These are phyloP conservation scores for Hofmannophila pseudospretella DNA, from an alignment of 2,888 invertebrate genomes.

Conservation along the genomic window DNA sequence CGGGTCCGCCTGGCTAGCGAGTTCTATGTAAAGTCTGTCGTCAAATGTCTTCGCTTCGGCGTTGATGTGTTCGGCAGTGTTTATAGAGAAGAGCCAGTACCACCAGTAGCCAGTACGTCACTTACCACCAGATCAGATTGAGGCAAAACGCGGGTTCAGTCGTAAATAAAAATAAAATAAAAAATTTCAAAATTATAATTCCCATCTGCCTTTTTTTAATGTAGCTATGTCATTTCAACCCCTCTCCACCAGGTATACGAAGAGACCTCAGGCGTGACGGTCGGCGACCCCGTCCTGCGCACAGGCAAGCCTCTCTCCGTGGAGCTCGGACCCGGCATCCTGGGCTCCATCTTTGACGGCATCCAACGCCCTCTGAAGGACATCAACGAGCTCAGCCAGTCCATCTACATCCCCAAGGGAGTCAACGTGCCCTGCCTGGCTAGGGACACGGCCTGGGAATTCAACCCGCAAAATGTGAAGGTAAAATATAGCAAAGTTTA, in stretches of 20 bases:
- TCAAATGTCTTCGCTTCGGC: no score
- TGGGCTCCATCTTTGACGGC: conserved; percentile 99
- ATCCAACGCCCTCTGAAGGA: conserved; percentile 99
- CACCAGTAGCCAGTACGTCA: no score
- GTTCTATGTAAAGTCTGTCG: no score
- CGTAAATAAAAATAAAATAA: no score
- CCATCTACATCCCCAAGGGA: conserved; percentile 99
- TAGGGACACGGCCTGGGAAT: conserved; percentile 92
- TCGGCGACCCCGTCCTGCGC: conserved; percentile 98
- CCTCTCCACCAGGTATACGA: conserved; percentile 87
- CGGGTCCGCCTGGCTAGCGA: no score
- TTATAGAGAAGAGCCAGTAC: no score
- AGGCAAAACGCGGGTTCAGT: no score
- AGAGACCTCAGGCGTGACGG: conserved; percentile 98
- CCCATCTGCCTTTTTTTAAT: no score
- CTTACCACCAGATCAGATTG: no score
- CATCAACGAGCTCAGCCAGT: conserved; percentile 94
- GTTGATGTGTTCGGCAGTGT: no score
- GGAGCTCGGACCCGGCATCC: conserved; percentile 98
- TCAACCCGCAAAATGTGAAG: conserved; percentile 89
- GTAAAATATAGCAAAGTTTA: conserved; percentile 45
- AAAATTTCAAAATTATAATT: no score
- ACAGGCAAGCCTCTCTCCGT: conserved; percentile 99
- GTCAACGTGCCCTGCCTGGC: conserved; percentile 96
- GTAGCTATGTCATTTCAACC: no score